A percentile compares a stretch with the other conserved stretches of the same genome.
Evolutionary conservation across 2,113 vertebrate genomes (phyloP).

Genomic region (Poicephalus meyeri): DNA sequence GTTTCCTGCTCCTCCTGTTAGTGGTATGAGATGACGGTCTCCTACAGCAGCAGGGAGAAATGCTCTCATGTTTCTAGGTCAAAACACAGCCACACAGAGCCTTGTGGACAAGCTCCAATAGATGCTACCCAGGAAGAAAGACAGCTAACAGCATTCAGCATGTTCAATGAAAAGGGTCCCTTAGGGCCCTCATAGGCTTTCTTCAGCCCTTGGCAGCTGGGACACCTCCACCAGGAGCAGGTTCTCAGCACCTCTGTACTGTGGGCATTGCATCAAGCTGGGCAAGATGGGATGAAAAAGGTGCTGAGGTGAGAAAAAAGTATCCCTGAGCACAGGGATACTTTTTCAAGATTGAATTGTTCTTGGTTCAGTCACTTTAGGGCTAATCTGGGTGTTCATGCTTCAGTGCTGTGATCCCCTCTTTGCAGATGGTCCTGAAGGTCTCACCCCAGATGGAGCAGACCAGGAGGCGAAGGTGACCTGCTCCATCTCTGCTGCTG

Average conservation of each 20-base stretch:
- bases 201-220: background rate
- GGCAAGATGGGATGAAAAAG: background rate
- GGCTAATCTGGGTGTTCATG: background rate
- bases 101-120: background rate
- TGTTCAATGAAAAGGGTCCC: background rate
- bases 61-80: background rate
- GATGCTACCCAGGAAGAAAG: accelerated
- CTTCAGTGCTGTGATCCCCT: background rate
- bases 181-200: background rate
- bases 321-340: background rate
- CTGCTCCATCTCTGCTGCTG: background rate
- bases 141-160: background rate
- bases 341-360: background rate
- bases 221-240: background rate
- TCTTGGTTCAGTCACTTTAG: background rate
- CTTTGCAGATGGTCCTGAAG: background rate
- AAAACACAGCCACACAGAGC: accelerated
- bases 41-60: background rate
- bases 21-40: accelerated
- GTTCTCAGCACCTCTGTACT: background rate
- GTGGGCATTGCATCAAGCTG: background rate
- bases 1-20: background rate
- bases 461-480: background rate
- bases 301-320: background rate
- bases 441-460: background rate